Evolutionary conservation across 2,888 invertebrate genomes (phyloP).

Genomic region (Apocheima hispidaria): DNA sequence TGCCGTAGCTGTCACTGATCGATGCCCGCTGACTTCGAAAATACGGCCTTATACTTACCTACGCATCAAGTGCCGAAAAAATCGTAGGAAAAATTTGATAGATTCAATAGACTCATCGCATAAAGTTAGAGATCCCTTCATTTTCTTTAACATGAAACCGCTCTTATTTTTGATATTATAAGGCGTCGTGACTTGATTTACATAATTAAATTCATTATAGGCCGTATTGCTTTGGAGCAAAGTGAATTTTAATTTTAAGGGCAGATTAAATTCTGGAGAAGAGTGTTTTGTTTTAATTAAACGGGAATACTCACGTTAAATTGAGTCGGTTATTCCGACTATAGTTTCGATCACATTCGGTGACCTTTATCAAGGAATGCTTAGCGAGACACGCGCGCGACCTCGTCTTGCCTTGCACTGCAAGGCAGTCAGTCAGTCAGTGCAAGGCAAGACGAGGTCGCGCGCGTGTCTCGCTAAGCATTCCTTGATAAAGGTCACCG

Average conservation of each 20-base stretch:
- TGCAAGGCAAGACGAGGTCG: no score
- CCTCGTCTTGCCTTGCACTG: no score
- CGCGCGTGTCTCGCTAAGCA: no score
- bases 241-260: constrained; percentile 30
- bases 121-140: constrained; percentile 26
- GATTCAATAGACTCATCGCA: constrained; percentile 27
- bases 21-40: background rate
- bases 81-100: no score
- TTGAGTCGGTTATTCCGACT: no score
- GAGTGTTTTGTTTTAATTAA: no score
- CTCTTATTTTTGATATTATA: constrained; percentile 10
- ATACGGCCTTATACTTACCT: constrained; percentile 1
- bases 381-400: no score
- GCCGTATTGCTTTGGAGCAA: constrained; percentile 19
- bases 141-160: constrained; percentile 8
- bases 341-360: no score
- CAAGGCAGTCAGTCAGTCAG: no score
- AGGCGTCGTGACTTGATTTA: constrained; percentile 23
- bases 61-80: constrained; percentile 24
- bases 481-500: no score
- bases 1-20: background rate
- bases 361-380: no score
- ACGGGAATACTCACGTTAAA: no score
- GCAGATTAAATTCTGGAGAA: constrained; percentile 21
- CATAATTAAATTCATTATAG: constrained; percentile 24